A percentile compares a stretch with the other conserved stretches of the same genome.
These are phyloP conservation scores for Rattus rattus DNA, from an alignment of 2,113 vertebrate species.

Conservation along the genomic window DNA sequence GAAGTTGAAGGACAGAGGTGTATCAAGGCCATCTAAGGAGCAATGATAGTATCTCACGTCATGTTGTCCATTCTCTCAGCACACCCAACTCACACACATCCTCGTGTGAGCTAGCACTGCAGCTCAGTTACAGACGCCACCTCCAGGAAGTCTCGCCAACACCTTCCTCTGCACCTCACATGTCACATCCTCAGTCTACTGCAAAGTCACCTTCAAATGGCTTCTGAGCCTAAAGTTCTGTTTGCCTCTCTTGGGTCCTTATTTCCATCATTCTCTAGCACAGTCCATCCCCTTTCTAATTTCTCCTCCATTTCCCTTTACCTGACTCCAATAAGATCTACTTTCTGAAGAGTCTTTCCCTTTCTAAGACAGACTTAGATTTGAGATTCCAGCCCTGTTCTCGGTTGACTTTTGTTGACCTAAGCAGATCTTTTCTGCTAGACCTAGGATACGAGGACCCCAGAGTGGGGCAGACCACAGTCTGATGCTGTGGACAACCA, in stretches of 20 bases:
- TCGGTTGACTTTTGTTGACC: not conserved
- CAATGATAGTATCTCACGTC: not conserved
- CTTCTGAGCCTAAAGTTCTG: not conserved
- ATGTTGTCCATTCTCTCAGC: not conserved
- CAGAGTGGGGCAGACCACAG: not conserved
- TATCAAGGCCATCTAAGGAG: slow-evolving; percentile 2
- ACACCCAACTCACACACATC: not conserved
- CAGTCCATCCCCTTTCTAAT: not conserved
- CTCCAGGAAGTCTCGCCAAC: not conserved
- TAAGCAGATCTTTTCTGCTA: not conserved
- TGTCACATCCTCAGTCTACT: not conserved
- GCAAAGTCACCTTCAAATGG: not conserved
- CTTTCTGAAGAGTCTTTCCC: not conserved
- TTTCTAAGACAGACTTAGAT: not conserved
- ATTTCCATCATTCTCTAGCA: not conserved
- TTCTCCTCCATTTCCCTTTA: not conserved
- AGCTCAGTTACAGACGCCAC: not conserved
- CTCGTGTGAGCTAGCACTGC: not conserved
- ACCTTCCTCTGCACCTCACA: not conserved
- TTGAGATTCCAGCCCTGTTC: not conserved
- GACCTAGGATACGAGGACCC: not conserved
- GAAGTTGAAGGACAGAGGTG: not conserved
- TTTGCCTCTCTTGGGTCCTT: not conserved
- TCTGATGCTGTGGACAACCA: not conserved
- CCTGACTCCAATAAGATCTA: not conserved